Percentiles rank a stretch among this genome's conserved stretches.
Evolutionary conservation across 2,888 invertebrate genomes (phyloP).

Genomic region (Liodrosophila aerea): DNA sequence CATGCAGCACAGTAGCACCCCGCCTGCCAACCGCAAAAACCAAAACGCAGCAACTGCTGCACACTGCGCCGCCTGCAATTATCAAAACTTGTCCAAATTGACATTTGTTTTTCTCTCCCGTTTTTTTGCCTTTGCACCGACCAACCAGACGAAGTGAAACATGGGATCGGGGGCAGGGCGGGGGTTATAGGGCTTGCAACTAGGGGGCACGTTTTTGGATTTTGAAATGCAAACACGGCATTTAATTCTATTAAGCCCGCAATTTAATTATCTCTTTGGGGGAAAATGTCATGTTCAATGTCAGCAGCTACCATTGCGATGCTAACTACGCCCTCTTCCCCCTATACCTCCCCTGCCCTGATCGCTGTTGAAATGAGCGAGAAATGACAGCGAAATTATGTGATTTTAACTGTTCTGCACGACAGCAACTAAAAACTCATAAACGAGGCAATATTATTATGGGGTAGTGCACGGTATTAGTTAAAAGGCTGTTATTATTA

Average conservation of each 20-base stretch:
- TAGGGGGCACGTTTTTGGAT: conserved; percentile 52
- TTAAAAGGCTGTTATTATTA: conserved; percentile 11
- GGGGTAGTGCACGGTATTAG: conserved; percentile 8
- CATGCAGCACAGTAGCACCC: conserved; percentile 71
- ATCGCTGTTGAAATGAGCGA: conserved; percentile 33
- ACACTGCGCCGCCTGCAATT: conserved; percentile 62
- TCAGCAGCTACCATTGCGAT: conserved; percentile 52
- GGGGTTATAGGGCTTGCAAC: conserved; percentile 15
- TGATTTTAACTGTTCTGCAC: conserved; percentile 37
- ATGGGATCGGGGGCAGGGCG: neutral
- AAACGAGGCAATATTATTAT: conserved; percentile 19
- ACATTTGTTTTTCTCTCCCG: conserved; percentile 56
- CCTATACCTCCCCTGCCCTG: neutral
- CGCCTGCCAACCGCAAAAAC: conserved; percentile 19
- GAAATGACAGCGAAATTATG: conserved; percentile 58
- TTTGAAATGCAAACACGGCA: conserved; percentile 77
- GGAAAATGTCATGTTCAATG: conserved; percentile 71
- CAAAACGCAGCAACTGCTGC: conserved; percentile 33
- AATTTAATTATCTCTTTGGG: conserved; percentile 76
- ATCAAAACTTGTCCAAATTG: conserved; percentile 78
- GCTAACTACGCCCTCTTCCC: conserved; percentile 7
- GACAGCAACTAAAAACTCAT: neutral
- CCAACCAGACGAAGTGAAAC: conserved; percentile 34
- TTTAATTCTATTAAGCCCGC: conserved; percentile 78
- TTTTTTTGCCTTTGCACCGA: conserved; percentile 17